Base-by-base conservation (phyloP, 2,113 vertebrate species). In the Vulpes lagopus region DNA sequence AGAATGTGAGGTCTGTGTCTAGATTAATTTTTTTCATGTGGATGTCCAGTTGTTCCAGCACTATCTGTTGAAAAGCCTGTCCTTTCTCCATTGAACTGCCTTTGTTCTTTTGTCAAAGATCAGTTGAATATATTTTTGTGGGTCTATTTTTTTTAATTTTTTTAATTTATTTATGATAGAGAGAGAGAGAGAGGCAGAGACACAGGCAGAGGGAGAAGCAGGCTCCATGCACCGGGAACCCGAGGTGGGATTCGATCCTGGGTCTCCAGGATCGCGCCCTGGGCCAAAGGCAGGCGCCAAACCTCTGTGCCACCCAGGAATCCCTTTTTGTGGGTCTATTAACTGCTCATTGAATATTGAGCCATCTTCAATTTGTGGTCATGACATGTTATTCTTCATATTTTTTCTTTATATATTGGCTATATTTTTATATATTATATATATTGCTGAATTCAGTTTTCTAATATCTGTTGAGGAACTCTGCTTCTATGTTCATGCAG, bases 311-410 rank as follows among this genome's bases (percentile, higher is more conserved):
- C 35, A 35, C 35, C 35, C 35, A 35, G 35, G 35, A 35, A 35
- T 35, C 35, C 35, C 35, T 35, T 35, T 35, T 35, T 35, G 35
- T 35, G 35, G 35, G 35, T 35, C 35, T 35, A 35, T 8, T 85
- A 73, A 38, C n/a, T 73, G 27, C n/a, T 71, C 67, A 83, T 78
- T 84, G 8, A 62, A 73, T 55, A 65, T 73, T 88, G 62, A 64
- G 25, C 27, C 64, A 81, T 11, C 51, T 93, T 96, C 35, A 51
- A 76, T 93, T 93, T 93, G 59, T 49, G 74, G 74, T 73, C 92
- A 82, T 55, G n/a, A 23, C 73, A 5, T 73, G 49, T 87, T 94
- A 81, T 85, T 73, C 55, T 91, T 64, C 57, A 59, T 43, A 59
- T 32, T 38, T 73, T 60, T 60, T 43, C 8, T 69, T 25, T 67